These are phyloP conservation scores for Drosophila nannoptera DNA, from an alignment of 1,140 invertebrate genomes.

Conservation along the genomic window DNA sequence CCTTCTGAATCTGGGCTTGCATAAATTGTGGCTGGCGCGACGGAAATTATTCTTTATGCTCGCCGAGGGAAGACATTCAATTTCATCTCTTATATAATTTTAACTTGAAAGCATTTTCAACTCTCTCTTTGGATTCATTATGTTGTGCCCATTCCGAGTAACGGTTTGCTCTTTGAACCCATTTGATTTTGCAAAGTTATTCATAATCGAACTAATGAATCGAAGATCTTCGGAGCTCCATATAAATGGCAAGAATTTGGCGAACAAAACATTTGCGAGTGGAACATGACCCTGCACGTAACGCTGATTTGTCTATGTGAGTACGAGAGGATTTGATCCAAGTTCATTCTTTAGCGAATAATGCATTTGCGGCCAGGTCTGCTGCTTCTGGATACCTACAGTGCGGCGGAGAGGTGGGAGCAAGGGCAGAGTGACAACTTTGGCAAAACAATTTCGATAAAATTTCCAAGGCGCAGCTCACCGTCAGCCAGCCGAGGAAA, in stretches of 20 bases:
- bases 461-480: background rate
- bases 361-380: background rate
- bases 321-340: background rate
- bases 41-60: no score
- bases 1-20: no score
- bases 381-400: background rate
- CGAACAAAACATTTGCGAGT: background rate
- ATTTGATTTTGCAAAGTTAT: background rate
- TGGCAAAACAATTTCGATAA: conserved; percentile 1
- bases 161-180: background rate
- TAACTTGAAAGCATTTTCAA: no score
- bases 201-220: background rate
- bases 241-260: conserved; percentile 1
- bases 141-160: background rate
- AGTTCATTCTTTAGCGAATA: background rate
- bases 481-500: background rate
- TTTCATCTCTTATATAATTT: no score
- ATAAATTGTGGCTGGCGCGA: no score
- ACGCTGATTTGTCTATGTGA: background rate
- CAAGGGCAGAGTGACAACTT: no score
- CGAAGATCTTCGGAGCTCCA: background rate
- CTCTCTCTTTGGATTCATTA: no score
- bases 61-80: no score
- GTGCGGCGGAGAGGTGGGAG: no score
- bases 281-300: background rate